Evolutionary conservation across 2,888 invertebrate genomes (phyloP).

Genomic region (Cephonodes hylas): DNA sequence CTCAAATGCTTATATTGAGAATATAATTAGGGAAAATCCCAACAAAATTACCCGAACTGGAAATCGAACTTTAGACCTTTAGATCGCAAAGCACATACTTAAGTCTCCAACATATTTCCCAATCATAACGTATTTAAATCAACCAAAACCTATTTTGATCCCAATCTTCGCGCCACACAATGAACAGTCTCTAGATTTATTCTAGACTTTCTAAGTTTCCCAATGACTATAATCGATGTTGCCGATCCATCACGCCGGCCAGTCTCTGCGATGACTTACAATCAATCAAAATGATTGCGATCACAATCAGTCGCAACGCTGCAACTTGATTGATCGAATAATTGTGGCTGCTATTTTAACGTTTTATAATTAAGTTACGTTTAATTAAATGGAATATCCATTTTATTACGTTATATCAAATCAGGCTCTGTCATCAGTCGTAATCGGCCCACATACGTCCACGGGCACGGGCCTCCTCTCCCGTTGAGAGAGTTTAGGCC

Average conservation of each 20-base stretch:
- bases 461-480: no score
- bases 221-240: neutral
- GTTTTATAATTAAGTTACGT: neutral
- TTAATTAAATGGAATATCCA: neutral
- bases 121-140: no score
- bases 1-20: no score
- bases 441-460: no score
- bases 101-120: no score
- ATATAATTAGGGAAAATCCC: no score
- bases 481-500: no score
- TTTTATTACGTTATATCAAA: no score
- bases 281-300: slow-evolving; percentile 7
- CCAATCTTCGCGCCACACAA: neutral
- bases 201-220: slow-evolving; percentile 9
- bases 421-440: no score
- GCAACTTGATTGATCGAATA: slow-evolving; percentile 4
- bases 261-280: neutral
- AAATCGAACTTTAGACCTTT: no score
- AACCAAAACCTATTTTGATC: neutral
- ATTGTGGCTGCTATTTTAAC: neutral
- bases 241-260: slow-evolving; percentile 5
- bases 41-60: no score
- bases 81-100: no score
- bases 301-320: slow-evolving; percentile 7
- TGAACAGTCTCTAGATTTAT: neutral